A percentile compares a stretch with the other conserved stretches of the same genome.
Evolutionary conservation across 2,113 vertebrate species (phyloP).

Genomic region (Nothocercus julius): DNA sequence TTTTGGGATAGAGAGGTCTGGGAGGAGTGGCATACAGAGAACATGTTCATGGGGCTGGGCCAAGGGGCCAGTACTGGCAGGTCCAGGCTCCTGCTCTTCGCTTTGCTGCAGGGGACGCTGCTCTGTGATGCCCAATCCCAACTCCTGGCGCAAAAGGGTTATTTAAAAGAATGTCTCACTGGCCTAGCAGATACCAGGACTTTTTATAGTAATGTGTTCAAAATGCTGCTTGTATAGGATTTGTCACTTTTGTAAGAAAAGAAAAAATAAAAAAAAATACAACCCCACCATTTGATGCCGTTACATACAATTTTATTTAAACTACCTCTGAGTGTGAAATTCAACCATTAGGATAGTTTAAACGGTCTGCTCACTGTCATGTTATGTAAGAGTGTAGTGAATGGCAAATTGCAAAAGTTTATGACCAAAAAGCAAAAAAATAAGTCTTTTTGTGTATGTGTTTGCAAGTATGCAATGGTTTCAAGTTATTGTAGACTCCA

Average conservation of each 20-base stretch:
- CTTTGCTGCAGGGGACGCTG: neutral
- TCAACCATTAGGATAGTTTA: constrained; percentile 55
- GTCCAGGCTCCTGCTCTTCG: constrained; percentile 26
- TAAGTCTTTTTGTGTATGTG: constrained; percentile 5
- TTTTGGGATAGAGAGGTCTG: neutral
- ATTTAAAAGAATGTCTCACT: constrained; percentile 34
- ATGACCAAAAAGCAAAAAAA: constrained; percentile 61
- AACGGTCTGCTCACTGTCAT: constrained; percentile 55
- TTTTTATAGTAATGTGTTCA: constrained; percentile 61
- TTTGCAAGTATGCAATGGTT: constrained; percentile 50
- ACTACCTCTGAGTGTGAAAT: constrained; percentile 80
- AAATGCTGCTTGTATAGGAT: constrained; percentile 76
- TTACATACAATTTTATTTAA: constrained; percentile 74
- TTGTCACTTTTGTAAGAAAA: constrained; percentile 74
- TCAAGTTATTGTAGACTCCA: constrained; percentile 38
- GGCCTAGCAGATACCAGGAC: constrained; percentile 48
- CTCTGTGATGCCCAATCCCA: constrained; percentile 11
- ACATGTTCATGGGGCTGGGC: neutral
- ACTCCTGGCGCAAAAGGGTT: constrained; percentile 14
- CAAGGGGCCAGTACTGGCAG: constrained; percentile 36
- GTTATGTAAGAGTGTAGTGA: constrained; percentile 48
- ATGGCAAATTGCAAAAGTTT: constrained; percentile 73
- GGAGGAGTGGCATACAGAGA: neutral
- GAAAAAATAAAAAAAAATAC: constrained; percentile 43
- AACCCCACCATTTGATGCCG: constrained; percentile 16